These are phyloP conservation scores for Heliconius melpomene DNA, from an alignment of 1,140 invertebrate genomes.

Conservation along the genomic window DNA sequence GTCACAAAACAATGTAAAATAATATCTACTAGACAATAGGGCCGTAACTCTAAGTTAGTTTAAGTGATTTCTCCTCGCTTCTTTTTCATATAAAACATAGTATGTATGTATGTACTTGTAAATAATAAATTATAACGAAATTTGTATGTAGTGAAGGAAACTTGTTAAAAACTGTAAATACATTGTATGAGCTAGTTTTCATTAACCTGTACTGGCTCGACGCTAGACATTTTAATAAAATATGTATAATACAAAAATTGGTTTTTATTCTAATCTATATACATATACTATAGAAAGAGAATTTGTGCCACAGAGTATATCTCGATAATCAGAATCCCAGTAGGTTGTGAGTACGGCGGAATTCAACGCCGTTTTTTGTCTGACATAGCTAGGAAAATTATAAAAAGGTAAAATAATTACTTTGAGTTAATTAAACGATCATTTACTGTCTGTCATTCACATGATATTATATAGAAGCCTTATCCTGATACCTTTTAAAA, in stretches of 20 bases:
- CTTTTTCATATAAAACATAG: neutral
- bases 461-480: too few relatives aligned
- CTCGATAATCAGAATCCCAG: too few relatives aligned
- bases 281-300: neutral
- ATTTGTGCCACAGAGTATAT: too few relatives aligned
- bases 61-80: neutral
- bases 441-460: too few relatives aligned
- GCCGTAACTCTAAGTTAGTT: neutral
- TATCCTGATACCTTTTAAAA: too few relatives aligned
- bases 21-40: neutral
- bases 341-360: too few relatives aligned
- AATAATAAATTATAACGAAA: slow-evolving; percentile 24
- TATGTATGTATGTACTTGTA: slow-evolving; percentile 29
- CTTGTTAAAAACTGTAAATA: slow-evolving; percentile 31
- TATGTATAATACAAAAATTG: slow-evolving; percentile 13
- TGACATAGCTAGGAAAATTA: too few relatives aligned
- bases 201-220: slow-evolving; percentile 16
- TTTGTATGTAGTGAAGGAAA: slow-evolving; percentile 21
- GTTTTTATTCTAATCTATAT: neutral
- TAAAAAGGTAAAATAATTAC: too few relatives aligned
- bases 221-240: slow-evolving; percentile 36
- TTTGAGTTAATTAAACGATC: too few relatives aligned
- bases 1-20: neutral
- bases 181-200: slow-evolving; percentile 29
- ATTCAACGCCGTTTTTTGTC: too few relatives aligned